Percentiles rank a stretch among this genome's conserved stretches.
phyloP scores from a whole-genome alignment of 2,888 invertebrate species.

The Papilio gigon region DNA sequence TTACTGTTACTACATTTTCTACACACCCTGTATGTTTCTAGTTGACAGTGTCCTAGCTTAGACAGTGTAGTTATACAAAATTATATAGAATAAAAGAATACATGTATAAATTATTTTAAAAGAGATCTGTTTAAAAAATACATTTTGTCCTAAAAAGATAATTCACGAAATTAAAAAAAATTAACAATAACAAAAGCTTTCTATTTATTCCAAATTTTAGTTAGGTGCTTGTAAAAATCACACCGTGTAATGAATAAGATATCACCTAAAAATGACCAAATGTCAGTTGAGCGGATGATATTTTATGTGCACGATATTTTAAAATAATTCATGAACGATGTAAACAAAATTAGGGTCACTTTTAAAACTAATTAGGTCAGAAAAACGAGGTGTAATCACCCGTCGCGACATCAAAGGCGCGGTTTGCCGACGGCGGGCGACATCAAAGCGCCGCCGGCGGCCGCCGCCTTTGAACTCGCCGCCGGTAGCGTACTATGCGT shows the following conservation, averaged over 20 bases:
- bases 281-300: neutral
- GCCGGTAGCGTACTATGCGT: conserved; percentile 54
- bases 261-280: too few species aligned
- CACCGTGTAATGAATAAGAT: too few species aligned
- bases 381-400: conserved; percentile 53
- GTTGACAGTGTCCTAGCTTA: too few species aligned
- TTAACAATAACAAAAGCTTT: too few species aligned
- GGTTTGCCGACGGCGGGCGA: conserved; percentile 64
- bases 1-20: neutral
- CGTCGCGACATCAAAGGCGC: conserved; percentile 52
- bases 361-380: conserved; percentile 53
- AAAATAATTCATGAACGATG: conserved; percentile 1
- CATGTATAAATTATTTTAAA: too few species aligned
- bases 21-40: too few species aligned
- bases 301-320: conserved; percentile 28
- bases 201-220: too few species aligned
- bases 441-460: conserved; percentile 68
- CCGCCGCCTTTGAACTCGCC: conserved; percentile 61
- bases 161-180: too few species aligned
- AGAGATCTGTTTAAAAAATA: too few species aligned
- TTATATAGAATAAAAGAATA: too few species aligned
- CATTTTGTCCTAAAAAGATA: too few species aligned
- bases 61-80: too few species aligned
- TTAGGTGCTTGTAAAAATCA: neutral
- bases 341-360: conserved; percentile 33